These are phyloP conservation scores for Digitonthophagus gazella DNA, from an alignment of 2,888 invertebrate genomes.

Conservation along the genomic window DNA sequence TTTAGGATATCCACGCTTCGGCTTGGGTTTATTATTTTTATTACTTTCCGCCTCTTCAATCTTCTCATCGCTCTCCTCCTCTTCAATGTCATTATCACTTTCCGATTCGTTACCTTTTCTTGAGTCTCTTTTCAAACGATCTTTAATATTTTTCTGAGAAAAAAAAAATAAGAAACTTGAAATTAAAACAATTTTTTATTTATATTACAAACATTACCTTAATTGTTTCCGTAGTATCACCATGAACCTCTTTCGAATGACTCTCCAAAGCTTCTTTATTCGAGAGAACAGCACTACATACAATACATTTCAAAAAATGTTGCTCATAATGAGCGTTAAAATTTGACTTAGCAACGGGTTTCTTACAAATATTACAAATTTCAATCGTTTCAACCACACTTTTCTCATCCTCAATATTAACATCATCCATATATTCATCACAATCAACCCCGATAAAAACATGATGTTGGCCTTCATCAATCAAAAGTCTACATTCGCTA, in stretches of 20 bases:
- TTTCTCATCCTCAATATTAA: slow-evolving; percentile 18
- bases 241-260: slow-evolving; percentile 45
- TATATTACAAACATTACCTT: slow-evolving; percentile 26
- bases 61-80: slow-evolving; percentile 33
- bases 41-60: slow-evolving; percentile 33
- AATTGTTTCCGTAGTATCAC: slow-evolving; percentile 29
- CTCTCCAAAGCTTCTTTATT: slow-evolving; percentile 49
- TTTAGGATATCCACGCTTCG: slow-evolving; percentile 45
- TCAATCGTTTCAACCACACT: slow-evolving; percentile 13
- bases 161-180: slow-evolving; percentile 2
- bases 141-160: slow-evolving; percentile 33
- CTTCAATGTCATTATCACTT: slow-evolving; percentile 37
- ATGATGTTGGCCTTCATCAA: slow-evolving; percentile 31
- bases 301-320: slow-evolving; percentile 49
- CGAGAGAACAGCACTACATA: slow-evolving; percentile 52
- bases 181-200: background rate
- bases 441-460: slow-evolving; percentile 10
- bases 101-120: slow-evolving; percentile 31
- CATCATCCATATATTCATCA: slow-evolving; percentile 2
- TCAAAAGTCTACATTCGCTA: slow-evolving; percentile 34
- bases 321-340: slow-evolving; percentile 48
- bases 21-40: slow-evolving; percentile 20
- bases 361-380: slow-evolving; percentile 49
- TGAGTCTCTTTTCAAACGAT: slow-evolving; percentile 34
- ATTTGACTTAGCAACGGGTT: slow-evolving; percentile 44